Percentiles rank a stretch among this genome's conserved stretches.
These are phyloP conservation scores for Vandiemenella viatica DNA, from an alignment of 2,888 invertebrate species.

Conservation along the genomic window DNA sequence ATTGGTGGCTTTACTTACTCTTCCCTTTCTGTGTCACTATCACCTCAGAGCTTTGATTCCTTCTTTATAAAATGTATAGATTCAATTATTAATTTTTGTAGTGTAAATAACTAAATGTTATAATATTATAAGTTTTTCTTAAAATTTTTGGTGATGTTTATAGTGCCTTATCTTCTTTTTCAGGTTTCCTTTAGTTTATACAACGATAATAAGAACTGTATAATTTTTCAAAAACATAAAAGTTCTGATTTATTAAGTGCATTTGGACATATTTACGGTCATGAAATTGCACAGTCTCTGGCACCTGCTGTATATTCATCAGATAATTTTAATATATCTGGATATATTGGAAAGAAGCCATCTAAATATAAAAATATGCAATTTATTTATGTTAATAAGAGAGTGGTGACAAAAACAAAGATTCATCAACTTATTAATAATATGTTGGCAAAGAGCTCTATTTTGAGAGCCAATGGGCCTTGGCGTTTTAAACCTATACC, in stretches of 20 bases:
- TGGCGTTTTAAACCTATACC: constrained; percentile 11
- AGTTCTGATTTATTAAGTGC: constrained; percentile 37
- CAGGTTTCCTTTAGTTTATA: constrained; percentile 47
- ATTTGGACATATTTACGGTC: constrained; percentile 33
- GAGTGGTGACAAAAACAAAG: constrained; percentile 36
- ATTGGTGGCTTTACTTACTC: too few relatives aligned
- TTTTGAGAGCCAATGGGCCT: constrained; percentile 12
- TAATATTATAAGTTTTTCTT: too few relatives aligned
- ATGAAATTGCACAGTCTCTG: constrained; percentile 27
- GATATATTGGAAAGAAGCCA: constrained; percentile 37
- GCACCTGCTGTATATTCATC: constrained; percentile 28
- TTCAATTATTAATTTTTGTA: too few relatives aligned
- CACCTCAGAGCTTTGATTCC: too few relatives aligned
- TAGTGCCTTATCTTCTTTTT: too few relatives aligned
- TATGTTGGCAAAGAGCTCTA: constrained; percentile 23
- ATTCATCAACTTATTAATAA: constrained; percentile 32
- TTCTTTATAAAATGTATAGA: too few relatives aligned
- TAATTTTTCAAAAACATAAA: constrained; percentile 43
- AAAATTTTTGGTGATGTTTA: too few relatives aligned
- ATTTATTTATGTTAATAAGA: constrained; percentile 50
- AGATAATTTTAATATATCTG: constrained; percentile 36
- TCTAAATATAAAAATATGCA: constrained; percentile 34
- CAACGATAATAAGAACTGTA: constrained; percentile 43
- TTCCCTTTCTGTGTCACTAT: too few relatives aligned
- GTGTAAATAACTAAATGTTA: too few relatives aligned